phyloP scores from a whole-genome alignment of 2,888 invertebrate genomes.

The Sinhomidia bicolor region DNA sequence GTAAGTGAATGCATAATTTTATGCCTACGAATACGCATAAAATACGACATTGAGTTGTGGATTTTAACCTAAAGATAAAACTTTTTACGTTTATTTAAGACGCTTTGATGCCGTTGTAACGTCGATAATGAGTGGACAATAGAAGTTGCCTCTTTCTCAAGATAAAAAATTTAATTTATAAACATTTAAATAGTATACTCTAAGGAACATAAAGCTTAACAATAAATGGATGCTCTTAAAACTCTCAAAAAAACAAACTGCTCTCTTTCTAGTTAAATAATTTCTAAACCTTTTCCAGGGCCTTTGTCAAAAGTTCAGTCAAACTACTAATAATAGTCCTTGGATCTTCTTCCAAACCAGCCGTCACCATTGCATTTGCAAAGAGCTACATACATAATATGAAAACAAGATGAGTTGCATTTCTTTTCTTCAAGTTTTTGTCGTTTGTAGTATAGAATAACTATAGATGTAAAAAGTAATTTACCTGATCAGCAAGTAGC shows the following conservation, averaged over 20 bases:
- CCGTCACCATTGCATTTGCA: conserved; percentile 96
- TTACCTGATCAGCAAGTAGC: conserved; percentile 91
- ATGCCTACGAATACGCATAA: no score
- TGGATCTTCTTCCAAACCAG: conserved; percentile 96
- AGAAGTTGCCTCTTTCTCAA: no score
- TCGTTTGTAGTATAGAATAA: neutral
- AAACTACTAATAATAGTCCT: conserved; percentile 91
- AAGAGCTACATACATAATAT: conserved; percentile 86
- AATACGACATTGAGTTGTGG: no score
- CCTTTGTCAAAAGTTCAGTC: conserved; percentile 92
- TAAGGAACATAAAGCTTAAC: no score
- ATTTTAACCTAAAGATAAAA: no score
- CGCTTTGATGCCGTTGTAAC: conserved; percentile 81
- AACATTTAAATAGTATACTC: neutral
- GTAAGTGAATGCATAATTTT: no score
- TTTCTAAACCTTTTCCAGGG: conserved; percentile 86
- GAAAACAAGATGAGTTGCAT: neutral
- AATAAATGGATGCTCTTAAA: no score
- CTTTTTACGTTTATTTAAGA: no score
- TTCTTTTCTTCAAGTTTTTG: neutral
- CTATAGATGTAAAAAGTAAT: neutral
- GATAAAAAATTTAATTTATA: neutral
- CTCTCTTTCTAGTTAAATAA: neutral
- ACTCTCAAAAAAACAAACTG: neutral
- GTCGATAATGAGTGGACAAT: conserved; percentile 80